Evolutionary conservation across 1,140 invertebrate species (phyloP), one percentile per base, ranked within the genome.

Genomic region (Temnothorax longispinosus): DNA sequence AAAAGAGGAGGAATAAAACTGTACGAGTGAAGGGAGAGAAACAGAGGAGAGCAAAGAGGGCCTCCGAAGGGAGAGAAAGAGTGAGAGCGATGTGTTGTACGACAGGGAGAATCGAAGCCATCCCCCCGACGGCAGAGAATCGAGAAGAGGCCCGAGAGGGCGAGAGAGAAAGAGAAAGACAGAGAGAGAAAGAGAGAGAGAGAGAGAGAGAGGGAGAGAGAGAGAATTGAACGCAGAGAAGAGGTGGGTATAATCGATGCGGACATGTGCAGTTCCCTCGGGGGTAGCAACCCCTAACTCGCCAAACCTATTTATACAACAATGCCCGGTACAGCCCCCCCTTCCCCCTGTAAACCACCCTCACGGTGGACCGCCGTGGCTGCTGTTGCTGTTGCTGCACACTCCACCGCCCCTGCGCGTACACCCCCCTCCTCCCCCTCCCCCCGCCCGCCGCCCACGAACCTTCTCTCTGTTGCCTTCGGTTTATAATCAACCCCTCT

Each of bases 231-330:
- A 85, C 72, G 86, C 84, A 82, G 86, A 92, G 87, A 87, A 88
- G 94, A 93, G 93, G 93, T 90, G 93, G 65, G 94, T 94, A 95
- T 95, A 95, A 95, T 95, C 95, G 95, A 95, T 95, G 94, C 94
- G 94, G 94, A 95, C 95, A 95, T 95, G 95, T 95, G 95, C 94
- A 95, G 94, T 93, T 95, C 94, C 94, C 95, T 92, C 91, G 94
- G 94, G 91, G 94, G 94, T 93, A 93, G 91, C 94, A 95, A 95
- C 94, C 95, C 95, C 95, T 95, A 95, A 95, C 94, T 95, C 93
- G 94, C 95, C 94, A 95, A 95, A 95, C 94, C 94, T 95, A 95
- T 95, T 95, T 95, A 95, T 95, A 95, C 95, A 95, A 95, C 95
- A 95, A 95, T 95, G 93, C 93, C 87, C 90, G 87, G 93, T 93